A percentile compares a stretch with the other conserved stretches of the same genome.
These are phyloP conservation scores for Crypturellus tataupa DNA, from an alignment of 2,797 vertebrate genomes.

Conservation along the genomic window DNA sequence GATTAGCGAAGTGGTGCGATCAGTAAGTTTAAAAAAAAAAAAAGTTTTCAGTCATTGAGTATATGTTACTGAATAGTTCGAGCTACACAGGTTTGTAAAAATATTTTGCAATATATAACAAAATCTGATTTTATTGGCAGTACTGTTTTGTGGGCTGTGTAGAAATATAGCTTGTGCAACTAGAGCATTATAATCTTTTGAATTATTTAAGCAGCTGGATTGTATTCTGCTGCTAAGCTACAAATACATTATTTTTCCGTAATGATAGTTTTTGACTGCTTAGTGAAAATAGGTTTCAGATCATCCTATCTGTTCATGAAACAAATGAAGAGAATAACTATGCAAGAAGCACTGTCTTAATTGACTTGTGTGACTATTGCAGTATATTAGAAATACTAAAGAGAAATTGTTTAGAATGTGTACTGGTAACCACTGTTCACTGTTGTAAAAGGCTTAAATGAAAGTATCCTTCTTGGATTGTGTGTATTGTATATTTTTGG, in stretches of 20 bases:
- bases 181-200: neutral
- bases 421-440: neutral
- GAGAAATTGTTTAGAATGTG: neutral
- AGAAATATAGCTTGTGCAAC: neutral
- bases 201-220: neutral
- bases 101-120: neutral
- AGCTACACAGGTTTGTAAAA: neutral
- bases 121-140: neutral
- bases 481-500: neutral
- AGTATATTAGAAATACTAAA: neutral
- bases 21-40: slow-evolving; percentile 83
- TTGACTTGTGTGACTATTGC: neutral
- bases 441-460: neutral
- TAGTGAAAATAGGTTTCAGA: neutral
- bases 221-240: neutral
- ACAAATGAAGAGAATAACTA: neutral
- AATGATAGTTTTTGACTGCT: neutral
- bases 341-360: neutral
- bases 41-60: neutral
- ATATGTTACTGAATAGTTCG: neutral
- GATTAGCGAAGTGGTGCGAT: slow-evolving; percentile 96
- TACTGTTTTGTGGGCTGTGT: neutral
- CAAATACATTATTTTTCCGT: neutral
- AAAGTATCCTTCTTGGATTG: neutral
- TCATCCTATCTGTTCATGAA: neutral